Conservation (phyloP, 2,888 invertebrate genomes). For the Dione juno region DNA sequence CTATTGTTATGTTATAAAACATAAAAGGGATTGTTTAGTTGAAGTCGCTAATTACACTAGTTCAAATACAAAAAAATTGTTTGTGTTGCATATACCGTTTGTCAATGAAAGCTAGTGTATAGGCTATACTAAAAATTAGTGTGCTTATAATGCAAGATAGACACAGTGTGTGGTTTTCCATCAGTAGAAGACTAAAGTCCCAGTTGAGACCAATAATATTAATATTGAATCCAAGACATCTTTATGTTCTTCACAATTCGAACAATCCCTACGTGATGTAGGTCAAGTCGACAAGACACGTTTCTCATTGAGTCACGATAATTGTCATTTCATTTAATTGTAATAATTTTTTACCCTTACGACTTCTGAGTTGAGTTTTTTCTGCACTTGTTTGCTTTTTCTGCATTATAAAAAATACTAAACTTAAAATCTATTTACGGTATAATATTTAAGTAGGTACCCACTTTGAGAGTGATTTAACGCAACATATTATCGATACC, state of each 20-base stretch:
- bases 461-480: background rate
- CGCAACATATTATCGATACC: background rate
- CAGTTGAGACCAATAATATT: too few relatives aligned
- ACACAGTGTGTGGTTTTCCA: background rate
- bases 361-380: background rate
- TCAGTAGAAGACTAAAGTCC: background rate
- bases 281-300: background rate
- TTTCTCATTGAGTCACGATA: background rate
- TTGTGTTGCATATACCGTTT: too few relatives aligned
- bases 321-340: background rate
- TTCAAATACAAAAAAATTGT: too few relatives aligned
- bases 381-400: background rate
- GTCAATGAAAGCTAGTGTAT: too few relatives aligned
- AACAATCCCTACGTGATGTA: slow-evolving; percentile 1
- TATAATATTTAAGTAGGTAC: too few relatives aligned
- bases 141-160: background rate
- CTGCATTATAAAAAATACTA: too few relatives aligned
- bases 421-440: background rate
- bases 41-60: too few relatives aligned
- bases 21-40: too few relatives aligned
- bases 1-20: background rate
- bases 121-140: too few relatives aligned
- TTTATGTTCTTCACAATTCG: background rate
- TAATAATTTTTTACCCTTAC: background rate
- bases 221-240: background rate